phyloP scores from a whole-genome alignment of 2,797 vertebrate species.

The Pygocentrus nattereri region DNA sequence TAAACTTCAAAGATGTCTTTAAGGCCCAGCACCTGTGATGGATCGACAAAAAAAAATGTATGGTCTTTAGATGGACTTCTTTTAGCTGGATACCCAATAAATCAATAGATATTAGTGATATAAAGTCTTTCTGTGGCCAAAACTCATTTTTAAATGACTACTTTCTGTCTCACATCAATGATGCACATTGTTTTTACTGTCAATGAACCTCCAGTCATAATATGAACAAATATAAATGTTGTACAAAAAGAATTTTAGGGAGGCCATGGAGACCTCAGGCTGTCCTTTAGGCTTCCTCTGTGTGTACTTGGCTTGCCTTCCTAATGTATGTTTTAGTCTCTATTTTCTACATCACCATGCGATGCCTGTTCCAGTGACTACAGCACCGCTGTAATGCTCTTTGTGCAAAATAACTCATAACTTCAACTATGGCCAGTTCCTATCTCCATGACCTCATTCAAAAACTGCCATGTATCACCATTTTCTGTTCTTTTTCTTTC shows the following conservation, averaged over 20 bases:
- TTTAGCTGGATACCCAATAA: slow-evolving; percentile 7
- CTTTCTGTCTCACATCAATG: slow-evolving; percentile 24
- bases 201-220: slow-evolving; percentile 53
- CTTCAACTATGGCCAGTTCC: slow-evolving; percentile 85
- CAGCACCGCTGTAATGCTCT: slow-evolving; percentile 77
- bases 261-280: slow-evolving; percentile 65
- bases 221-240: slow-evolving; percentile 60
- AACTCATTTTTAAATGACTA: slow-evolving; percentile 18
- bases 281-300: slow-evolving; percentile 70
- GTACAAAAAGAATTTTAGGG: slow-evolving; percentile 57
- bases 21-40: slow-evolving; percentile 16
- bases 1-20: slow-evolving; percentile 1
- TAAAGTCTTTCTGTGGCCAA: slow-evolving; percentile 30
- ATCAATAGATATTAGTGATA: slow-evolving; percentile 12
- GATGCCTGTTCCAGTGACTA: slow-evolving; percentile 83
- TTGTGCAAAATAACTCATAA: slow-evolving; percentile 78
- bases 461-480: slow-evolving; percentile 79
- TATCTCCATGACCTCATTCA: slow-evolving; percentile 77
- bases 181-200: slow-evolving; percentile 57
- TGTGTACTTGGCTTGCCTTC: slow-evolving; percentile 76
- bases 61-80: slow-evolving; percentile 1
- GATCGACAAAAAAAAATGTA: background rate
- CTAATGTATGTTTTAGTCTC: slow-evolving; percentile 76
- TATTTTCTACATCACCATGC: slow-evolving; percentile 80
- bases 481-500: slow-evolving; percentile 59